These are phyloP conservation scores for Cyclura pinguis DNA, from an alignment of 2,797 vertebrate genomes.

Conservation along the genomic window DNA sequence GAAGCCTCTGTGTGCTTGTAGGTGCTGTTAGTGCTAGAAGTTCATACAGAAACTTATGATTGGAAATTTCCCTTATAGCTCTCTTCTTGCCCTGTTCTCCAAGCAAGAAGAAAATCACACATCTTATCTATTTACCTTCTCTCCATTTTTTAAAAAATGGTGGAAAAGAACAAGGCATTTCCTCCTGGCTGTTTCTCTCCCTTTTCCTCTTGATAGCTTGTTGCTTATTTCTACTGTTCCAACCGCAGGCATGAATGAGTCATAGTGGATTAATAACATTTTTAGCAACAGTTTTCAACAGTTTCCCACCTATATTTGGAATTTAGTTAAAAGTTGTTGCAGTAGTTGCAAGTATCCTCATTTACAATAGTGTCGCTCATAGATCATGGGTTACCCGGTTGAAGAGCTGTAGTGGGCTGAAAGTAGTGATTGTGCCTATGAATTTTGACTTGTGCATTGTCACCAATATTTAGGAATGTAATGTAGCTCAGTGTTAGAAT, in stretches of 20 bases:
- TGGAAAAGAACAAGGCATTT: background rate
- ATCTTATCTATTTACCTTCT: background rate
- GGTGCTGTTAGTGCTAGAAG: background rate
- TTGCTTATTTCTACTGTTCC: background rate
- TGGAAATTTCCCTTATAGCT: background rate
- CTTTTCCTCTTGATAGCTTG: background rate
- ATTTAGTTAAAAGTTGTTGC: background rate
- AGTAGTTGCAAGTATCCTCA: background rate
- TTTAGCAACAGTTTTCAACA: constrained; percentile 4
- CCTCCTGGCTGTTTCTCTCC: background rate
- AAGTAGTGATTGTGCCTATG: too few species aligned
- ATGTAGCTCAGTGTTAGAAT: background rate
- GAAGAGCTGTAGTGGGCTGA: background rate
- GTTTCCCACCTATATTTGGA: background rate
- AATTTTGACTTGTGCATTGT: background rate
- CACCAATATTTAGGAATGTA: background rate
- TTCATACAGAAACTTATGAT: background rate
- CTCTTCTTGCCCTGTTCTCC: background rate
- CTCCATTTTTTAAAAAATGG: background rate
- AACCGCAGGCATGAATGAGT: background rate
- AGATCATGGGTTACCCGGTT: background rate
- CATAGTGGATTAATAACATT: constrained; percentile 7
- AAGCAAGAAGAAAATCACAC: background rate
- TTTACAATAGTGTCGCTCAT: background rate
- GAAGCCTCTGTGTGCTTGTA: background rate